These are phyloP conservation scores for Mungos mungo DNA, from an alignment of 2,113 vertebrate species.

Conservation along the genomic window DNA sequence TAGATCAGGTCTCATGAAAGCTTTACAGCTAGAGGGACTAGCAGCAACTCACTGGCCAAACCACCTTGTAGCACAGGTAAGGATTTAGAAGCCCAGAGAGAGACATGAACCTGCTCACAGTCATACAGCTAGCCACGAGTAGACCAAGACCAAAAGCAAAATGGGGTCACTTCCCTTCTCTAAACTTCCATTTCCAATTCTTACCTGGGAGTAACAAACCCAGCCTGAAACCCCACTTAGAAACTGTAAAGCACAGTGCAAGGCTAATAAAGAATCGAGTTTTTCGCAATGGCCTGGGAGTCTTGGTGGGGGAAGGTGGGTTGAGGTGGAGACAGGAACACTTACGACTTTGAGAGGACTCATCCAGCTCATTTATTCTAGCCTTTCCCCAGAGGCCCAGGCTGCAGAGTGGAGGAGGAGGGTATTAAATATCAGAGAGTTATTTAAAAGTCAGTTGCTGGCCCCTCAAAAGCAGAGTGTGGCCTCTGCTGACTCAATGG, in stretches of 20 bases:
- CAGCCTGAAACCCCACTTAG: not conserved
- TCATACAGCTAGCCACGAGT: not conserved
- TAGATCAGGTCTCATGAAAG: not conserved
- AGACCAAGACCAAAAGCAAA: not conserved
- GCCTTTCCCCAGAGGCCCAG: conserved; percentile 39
- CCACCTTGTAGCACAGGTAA: not conserved
- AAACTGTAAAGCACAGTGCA: not conserved
- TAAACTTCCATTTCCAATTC: not conserved
- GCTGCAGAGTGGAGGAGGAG: conserved; percentile 50
- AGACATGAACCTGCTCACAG: not conserved
- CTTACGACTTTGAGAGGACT: conserved; percentile 17
- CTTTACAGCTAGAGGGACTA: not conserved
- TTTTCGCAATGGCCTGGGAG: not conserved
- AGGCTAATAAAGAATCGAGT: not conserved
- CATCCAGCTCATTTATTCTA: conserved; percentile 46
- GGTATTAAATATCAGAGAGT: conserved; percentile 71
- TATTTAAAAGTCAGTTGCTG: conserved; percentile 65
- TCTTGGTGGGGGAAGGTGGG: not conserved
- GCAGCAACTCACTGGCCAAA: not conserved
- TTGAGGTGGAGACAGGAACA: not conserved
- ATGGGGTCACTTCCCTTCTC: not conserved
- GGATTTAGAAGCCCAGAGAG: not conserved
- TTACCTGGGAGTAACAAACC: not conserved
- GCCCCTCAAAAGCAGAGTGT: conserved; percentile 14
- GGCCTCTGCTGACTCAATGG: conserved; percentile 72